phyloP scores from a whole-genome alignment of 2,797 vertebrate genomes.

The Decapterus maruadsi region DNA sequence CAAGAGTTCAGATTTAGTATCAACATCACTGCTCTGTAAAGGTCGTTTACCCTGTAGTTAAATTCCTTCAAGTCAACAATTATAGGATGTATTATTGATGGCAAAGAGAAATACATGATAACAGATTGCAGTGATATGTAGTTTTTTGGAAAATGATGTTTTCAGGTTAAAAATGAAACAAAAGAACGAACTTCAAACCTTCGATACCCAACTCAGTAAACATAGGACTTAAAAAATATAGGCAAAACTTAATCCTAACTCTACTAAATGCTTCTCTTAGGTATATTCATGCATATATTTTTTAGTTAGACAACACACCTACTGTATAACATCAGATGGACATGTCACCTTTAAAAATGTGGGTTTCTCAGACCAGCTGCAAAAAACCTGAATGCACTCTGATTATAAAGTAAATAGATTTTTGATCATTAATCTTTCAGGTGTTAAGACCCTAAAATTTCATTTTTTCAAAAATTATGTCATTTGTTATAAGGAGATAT shows the following conservation, averaged over 20 bases:
- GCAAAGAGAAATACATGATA: constrained; percentile 27
- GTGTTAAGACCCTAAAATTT: too few species aligned
- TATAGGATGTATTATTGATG: constrained; percentile 15
- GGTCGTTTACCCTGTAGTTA: constrained; percentile 60
- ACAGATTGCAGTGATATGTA: constrained; percentile 4
- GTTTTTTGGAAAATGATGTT: constrained; percentile 7
- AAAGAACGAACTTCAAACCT: constrained; percentile 8
- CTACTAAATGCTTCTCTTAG: constrained; percentile 36
- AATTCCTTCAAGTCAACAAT: constrained; percentile 60
- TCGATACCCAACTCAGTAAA: constrained; percentile 20
- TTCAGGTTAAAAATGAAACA: constrained; percentile 23
- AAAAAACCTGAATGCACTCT: constrained; percentile 47
- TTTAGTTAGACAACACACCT: constrained; percentile 12
- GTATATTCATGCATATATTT: constrained; percentile 11
- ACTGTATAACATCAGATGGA: constrained; percentile 29
- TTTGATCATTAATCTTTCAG: too few species aligned
- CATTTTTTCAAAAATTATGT: too few species aligned
- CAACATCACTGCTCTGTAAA: constrained; percentile 34
- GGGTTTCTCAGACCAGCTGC: constrained; percentile 74
- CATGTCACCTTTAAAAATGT: constrained; percentile 12
- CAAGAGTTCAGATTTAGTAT: constrained; percentile 48
- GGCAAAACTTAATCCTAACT: constrained; percentile 10
- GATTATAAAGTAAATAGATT: constrained; percentile 4
- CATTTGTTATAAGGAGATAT: too few species aligned
- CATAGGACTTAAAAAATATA: constrained; percentile 13